phyloP scores from a whole-genome alignment of 2,888 invertebrate genomes.

The Leptopilina syphax region DNA sequence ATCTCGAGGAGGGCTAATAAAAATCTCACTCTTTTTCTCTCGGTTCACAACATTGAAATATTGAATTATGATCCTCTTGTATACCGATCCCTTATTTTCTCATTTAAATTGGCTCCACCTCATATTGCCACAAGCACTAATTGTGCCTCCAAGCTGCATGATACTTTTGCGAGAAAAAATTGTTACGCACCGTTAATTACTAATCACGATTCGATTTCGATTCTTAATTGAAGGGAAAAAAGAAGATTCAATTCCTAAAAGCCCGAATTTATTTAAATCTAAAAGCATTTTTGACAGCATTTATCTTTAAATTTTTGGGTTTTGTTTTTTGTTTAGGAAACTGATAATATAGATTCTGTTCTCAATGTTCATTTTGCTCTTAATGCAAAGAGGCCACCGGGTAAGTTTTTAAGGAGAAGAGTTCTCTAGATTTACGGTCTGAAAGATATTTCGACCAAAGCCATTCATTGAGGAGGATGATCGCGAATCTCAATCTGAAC shows the following conservation, averaged over 20 bases:
- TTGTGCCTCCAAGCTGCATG: constrained; percentile 13
- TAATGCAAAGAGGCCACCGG: constrained; percentile 24
- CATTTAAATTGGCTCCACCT: constrained; percentile 45
- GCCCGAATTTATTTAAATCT: neutral
- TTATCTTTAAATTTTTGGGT: neutral
- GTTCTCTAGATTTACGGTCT: constrained; percentile 1
- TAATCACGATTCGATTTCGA: constrained; percentile 12
- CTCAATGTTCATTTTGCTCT: neutral
- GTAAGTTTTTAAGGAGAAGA: neutral
- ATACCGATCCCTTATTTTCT: neutral
- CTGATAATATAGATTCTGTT: neutral
- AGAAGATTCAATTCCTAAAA: no score
- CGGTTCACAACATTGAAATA: neutral
- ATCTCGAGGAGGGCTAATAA: no score
- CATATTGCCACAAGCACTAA: constrained; percentile 32
- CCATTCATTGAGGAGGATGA: constrained; percentile 63
- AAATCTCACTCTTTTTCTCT: neutral
- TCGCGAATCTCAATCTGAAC: constrained; percentile 63
- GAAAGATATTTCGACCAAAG: constrained; percentile 54
- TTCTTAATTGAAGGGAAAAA: constrained; percentile 10
- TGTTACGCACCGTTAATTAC: constrained; percentile 14
- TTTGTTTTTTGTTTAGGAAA: neutral
- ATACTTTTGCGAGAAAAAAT: neutral
- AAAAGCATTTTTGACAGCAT: neutral
- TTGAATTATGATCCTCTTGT: neutral